Base-by-base conservation (phyloP, 2,888 invertebrate species). In the Drosophila hawaiiensis region DNA sequence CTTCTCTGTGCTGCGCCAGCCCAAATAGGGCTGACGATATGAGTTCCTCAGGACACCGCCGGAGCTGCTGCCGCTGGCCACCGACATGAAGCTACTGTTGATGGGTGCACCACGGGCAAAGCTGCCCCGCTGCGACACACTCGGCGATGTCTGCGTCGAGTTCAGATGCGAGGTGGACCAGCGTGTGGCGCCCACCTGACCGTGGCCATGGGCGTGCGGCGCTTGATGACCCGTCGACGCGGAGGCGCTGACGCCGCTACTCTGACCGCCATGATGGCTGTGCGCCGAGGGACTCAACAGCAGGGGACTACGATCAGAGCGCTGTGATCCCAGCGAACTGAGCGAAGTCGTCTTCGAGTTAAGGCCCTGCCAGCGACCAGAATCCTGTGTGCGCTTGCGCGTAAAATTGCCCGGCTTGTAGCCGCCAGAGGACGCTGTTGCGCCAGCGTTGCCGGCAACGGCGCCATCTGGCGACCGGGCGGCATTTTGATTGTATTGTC, bases 1-100 rank as follows among this genome's bases (percentile, higher is more conserved):
- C 76, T 97, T 95, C 93, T 98, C 98, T 93, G 97, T 97, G 92
- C 96, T 96, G 84, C 98, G 95, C 98, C 98, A 98, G 60, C 98
- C 98, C 74, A 98, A 95, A 94, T 98, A 98, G 1, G 98, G 98
- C 92, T 97, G 97, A 47, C 97, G 95, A 83, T 97, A 96, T 92
- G 97, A 97, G 75, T 91, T 93, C 60, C 94, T 87, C 56, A 93
- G 84, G 29, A 89, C 89, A 16, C 89, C 73, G 75, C 96, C 94
- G 35, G 74, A 68, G 80, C 96, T 95, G 68, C 94, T 94, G 80
- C 96, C 96, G 64, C 95, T 95, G 78, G 96, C 96, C 55, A 95
- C 95, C 69, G 96, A 95, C 64, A 95, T 94, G 78, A 94, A 93
- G 85, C 93, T 93, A 59, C 93, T 92, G 74, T 93, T 93, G 22